phyloP scores from a whole-genome alignment of 2,113 vertebrate species.

The Atlantisia rogersi region DNA sequence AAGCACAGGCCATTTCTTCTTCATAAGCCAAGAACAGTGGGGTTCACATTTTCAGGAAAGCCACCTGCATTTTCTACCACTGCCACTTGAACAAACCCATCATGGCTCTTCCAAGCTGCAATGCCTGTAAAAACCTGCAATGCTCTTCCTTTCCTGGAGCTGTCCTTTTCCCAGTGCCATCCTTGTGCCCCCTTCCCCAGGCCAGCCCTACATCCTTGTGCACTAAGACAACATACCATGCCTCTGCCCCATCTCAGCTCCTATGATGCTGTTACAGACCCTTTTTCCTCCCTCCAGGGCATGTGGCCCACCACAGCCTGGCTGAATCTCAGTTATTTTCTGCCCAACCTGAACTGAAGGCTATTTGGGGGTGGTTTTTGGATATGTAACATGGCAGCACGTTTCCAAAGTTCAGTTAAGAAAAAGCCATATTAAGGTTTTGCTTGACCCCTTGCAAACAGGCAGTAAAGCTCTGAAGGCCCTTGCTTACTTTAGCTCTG shows the following conservation, averaged over 20 bases:
- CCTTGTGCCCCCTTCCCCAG: background rate
- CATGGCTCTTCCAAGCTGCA: background rate
- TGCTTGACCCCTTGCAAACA: background rate
- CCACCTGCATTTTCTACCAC: background rate
- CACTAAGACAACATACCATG: background rate
- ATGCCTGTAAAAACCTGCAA: background rate
- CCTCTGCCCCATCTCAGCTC: background rate
- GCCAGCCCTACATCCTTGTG: background rate
- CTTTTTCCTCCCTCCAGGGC: background rate
- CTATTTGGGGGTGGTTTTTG: background rate
- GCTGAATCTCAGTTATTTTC: background rate
- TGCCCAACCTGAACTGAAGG: background rate
- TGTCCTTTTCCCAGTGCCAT: background rate
- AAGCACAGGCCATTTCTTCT: background rate
- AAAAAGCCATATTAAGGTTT: background rate
- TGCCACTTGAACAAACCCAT: background rate
- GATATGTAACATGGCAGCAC: background rate
- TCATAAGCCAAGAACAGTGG: background rate
- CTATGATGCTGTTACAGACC: background rate
- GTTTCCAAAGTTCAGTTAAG: background rate
- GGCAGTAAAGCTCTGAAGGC: rapidly evolving
- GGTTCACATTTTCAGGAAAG: background rate
- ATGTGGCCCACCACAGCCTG: rapidly evolving
- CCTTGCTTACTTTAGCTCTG: background rate
- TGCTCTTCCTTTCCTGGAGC: background rate